Base-by-base conservation (phyloP, 2,797 vertebrate species). In the Acipenser transmontanus region DNA sequence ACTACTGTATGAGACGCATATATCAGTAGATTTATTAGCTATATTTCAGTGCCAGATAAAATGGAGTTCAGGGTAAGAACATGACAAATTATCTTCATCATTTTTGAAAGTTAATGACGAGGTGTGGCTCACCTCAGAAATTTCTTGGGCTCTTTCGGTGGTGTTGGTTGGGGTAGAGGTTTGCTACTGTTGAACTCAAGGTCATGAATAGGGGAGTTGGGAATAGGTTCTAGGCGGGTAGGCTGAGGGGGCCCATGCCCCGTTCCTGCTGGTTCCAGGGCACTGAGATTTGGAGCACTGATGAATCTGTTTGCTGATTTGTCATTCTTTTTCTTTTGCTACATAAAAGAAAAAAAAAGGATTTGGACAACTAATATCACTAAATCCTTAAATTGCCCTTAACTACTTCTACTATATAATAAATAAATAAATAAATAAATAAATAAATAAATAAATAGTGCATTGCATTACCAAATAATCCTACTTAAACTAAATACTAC, bases 301-400 rank as follows among this genome's bases (percentile, higher is more conserved):
- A 95, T 93, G 94, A 99, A 95, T 89, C 96, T 91, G 93, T 92
- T 92, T 88, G 92, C 84, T 74, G 94, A 89, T 85, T 98, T 98
- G 91, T 98, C 95, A 68, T 92, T 97, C 94, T 98, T 98, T 96
- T 94, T 94, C 94, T 98, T 98, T 97, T 97, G 97, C 96, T 98
- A 97, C 89, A 94, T 92, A 85, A 80, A 34, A 34, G 34, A 34
- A 34, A 34, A 75, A 74, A 65, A 66, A 3, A 34, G 34, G 61
- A 64, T 70, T 63, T 48, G 51, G 65, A 67, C 66, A 59, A 66
- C 67, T 56, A 59, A 49, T 62, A 66, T 62, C 56, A 49, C 66
- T 50, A 62, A 61, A 56, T 65, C 60, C 17, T 61, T 61, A 76
- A 76, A 71, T 74, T 66, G 78, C 75, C 70, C 70, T 66, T 64